Evolutionary conservation across 1,140 invertebrate genomes (phyloP).

Genomic region (Muscidifurax raptorellus): DNA sequence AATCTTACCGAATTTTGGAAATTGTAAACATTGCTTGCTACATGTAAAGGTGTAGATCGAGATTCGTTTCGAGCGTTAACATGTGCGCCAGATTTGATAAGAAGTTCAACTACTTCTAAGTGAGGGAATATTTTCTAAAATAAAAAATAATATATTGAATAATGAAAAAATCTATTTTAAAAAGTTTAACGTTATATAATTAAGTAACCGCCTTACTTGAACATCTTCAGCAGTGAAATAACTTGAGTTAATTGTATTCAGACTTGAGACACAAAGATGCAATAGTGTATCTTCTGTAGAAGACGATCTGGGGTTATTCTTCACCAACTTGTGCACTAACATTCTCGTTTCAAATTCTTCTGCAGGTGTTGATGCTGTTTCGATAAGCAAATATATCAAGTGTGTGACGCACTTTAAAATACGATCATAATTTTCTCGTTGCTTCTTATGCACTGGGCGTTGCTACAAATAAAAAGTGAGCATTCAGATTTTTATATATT

Average conservation of each 20-base stretch:
- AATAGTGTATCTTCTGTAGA: constrained; percentile 86
- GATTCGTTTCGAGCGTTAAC: constrained; percentile 86
- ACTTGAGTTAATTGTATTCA: constrained; percentile 87
- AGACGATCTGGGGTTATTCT: constrained; percentile 82
- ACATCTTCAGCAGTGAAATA: constrained; percentile 84
- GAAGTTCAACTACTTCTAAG: constrained; percentile 80
- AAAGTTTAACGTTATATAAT: constrained; percentile 24
- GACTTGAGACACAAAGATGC: constrained; percentile 86
- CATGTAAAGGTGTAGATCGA: constrained; percentile 85
- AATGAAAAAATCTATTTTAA: constrained; percentile 9
- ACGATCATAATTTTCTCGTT: constrained; percentile 89
- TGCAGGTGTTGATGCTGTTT: constrained; percentile 77
- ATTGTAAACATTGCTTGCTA: constrained; percentile 85
- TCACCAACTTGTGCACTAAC: constrained; percentile 76
- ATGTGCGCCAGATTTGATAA: constrained; percentile 85
- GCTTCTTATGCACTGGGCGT: constrained; percentile 84
- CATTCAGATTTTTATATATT: not conserved
- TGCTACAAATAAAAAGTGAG: constrained; percentile 68
- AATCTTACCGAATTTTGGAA: constrained; percentile 81
- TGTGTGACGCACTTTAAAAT: constrained; percentile 88
- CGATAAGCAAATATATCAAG: constrained; percentile 85
- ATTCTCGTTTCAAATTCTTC: constrained; percentile 71
- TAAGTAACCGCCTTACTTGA: constrained; percentile 70
- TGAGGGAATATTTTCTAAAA: constrained; percentile 84
- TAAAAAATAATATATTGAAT: constrained; percentile 51